Evolutionary conservation across 2,113 vertebrate species (phyloP).

Genomic region (Galeopterus variegatus): DNA sequence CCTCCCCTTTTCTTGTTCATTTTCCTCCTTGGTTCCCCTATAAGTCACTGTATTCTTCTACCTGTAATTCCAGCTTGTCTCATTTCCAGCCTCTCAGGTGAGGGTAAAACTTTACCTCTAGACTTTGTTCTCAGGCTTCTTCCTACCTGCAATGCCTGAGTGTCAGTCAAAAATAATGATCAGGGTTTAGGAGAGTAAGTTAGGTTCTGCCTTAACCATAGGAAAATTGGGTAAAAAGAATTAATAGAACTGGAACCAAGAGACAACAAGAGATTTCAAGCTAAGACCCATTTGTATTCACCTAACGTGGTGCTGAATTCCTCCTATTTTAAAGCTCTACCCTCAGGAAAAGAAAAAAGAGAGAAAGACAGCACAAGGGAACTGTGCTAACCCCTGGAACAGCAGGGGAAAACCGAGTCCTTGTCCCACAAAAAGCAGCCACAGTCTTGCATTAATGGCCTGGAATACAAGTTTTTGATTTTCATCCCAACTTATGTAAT

Average conservation of each 20-base stretch:
- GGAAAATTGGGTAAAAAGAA: not conserved
- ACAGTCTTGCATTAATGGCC: not conserved
- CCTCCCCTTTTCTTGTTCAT: not conserved
- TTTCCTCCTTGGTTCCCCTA: not conserved
- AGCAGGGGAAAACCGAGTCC: not conserved
- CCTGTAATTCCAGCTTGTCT: not conserved
- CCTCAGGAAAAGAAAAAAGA: not conserved
- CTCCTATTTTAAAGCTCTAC: not conserved
- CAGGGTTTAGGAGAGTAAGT: not conserved
- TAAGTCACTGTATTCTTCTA: not conserved
- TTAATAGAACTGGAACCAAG: not conserved
- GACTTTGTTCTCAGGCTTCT: not conserved
- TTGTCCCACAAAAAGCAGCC: not conserved
- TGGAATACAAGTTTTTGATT: not conserved
- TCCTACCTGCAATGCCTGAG: not conserved
- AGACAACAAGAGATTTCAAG: not conserved
- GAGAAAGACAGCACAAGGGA: not conserved
- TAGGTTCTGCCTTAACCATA: not conserved
- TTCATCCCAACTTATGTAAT: not conserved
- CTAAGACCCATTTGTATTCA: not conserved
- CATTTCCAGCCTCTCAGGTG: not conserved
- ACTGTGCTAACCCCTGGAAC: not conserved
- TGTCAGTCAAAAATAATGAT: not conserved
- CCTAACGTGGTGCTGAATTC: not conserved
- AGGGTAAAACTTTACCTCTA: not conserved